Evolutionary conservation across 2,113 vertebrate genomes (phyloP), one percentile per base, ranked within the genome.

Genomic region (Oriolus oriolus): DNA sequence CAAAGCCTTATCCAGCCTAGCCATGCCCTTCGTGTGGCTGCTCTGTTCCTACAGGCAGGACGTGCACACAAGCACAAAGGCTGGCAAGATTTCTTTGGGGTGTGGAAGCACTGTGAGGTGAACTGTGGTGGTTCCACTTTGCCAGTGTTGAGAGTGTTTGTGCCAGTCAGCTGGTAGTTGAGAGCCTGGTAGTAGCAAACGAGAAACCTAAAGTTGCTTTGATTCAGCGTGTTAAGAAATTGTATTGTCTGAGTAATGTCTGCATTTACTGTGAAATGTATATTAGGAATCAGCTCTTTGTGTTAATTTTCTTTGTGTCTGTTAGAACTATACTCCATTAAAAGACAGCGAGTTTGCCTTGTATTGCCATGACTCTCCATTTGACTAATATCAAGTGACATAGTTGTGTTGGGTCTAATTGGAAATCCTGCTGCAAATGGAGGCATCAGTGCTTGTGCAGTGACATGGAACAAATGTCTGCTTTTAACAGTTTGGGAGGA

Each of bases 61-160:
- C 0, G 0, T 20, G 33, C 1, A 1, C 22, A 13, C 16, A 26
- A 9, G 33, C 12, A 12, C 0, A 4, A 44, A 22, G 35, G 18
- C 68, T 88, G 57, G n/a, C 54, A 56, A n/a, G 28, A 8, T 90
- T 50, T 77, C 30, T 37, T 3, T 27, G 49, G 50, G n/a, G 4
- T 7, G 2, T 45, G 37, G 44, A 37, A 70, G 39, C 17, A 1
- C 5, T 78, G 61, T 0, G 7, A 37, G 26, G 41, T 61, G 66
- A 59, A 30, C 30, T 37, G 33, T 37, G 17, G 11, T 27, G 23
- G 33, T 69, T 10, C 28, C 24, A 4, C 23, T 28, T 45, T 68
- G 27, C 23, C 47, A 44, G 23, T 23, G 30, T n/a, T 47, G 16
- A 41, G 35, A 56, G 22, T 20, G 23, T 65, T 66, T 0, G 3